Base-by-base conservation (phyloP, 2,797 vertebrate species). In the Intellagama lesueurii region DNA sequence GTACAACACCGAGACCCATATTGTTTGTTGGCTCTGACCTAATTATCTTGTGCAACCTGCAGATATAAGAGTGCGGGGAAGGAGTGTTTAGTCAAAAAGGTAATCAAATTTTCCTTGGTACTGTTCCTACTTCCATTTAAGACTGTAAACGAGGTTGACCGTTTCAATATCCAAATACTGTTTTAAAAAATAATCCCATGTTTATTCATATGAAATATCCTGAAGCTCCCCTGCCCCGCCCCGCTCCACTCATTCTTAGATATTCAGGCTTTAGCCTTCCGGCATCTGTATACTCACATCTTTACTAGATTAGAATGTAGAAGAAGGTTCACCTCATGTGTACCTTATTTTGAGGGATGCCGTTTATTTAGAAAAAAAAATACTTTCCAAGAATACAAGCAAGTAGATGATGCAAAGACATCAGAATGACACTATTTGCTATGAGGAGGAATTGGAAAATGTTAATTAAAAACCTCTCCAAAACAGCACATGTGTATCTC, bases 321-420 rank as follows among this genome's bases (percentile, higher is more conserved):
- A 32, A 30, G 32, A 52, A 49, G n/a, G 11, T 69, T 78, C 24
- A 16, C 16, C 40, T 83, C n/a, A 40, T 69, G 32, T 78, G 81
- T 8, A 69, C 26, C 60, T 66, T 66, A 28, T 52, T 77, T 64
- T 49, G 47, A 78, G n/a, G 30, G 73, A 28, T 19, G 68, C 12
- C 66, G 14, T 66, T 88, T 82, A 32, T 76, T 52, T 83, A 7
- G 32, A 1, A 30, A 56, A 49, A 28, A 32, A 60, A 88, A 52
- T 69, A 11, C 22, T 88, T 83, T 88, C 40, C 72, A 83, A 28
- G 81, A 77, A 83, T 40, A 83, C 68, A 78, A 49, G 35, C 14
- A 49, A 26, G 35, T 11, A 30, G 64, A 7, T 8, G 26, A 14
- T 12, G 11, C 9, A 83, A 77, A 56, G 19, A 12, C n/a, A 69